Evolutionary conservation across 1,140 invertebrate genomes (phyloP), one percentile per base, ranked within the genome.

Genomic region (Callitettix versicolor): DNA sequence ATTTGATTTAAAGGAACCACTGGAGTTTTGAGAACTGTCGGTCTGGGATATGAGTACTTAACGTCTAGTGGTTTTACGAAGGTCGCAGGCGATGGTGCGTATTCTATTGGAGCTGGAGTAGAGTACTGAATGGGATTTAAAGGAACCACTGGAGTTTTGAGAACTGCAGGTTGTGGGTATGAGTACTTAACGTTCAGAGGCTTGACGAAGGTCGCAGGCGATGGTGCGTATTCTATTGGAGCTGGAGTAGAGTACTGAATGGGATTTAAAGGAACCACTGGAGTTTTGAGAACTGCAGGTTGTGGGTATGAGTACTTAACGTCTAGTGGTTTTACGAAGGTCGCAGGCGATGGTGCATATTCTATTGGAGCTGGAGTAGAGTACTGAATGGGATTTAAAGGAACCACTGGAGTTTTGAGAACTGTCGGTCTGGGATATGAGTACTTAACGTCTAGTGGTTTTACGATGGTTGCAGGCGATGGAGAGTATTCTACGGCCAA

Each of bases 1-100:
- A 62, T 3, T 26, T 11, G 74, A 73, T 62, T 70, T 72, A 1
- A 68, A 65, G 51, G 74, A 74, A 24, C n/a, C n/a, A n/a, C n/a
- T n/a, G n/a, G n/a, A n/a, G 62, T 4, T 61, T 66, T 24, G 6
- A 11, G 26, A 9, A 30, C 3, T 9, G 26, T 9, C 3, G 26
- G 26, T 30, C 26, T 3, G 9, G 26, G 26, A 9, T 4, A 4
- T 4, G 26, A 30, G 3, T 30, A 4, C 3, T 4, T 9, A 30
- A 4, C 3, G 26, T 30, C 9, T 9, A 30, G 3, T 4, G 26
- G 26, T 30, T 30, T 3, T 4, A 30, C 26, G 26, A 9, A 9
- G 3, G 26, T 9, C 9, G 9, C 26, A 4, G 26, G 26, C 3
- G 9, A 30, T 4, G 26, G 9, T 15, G 53, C 22, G 14, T 36